Percentiles rank a stretch among this genome's conserved stretches.
These are phyloP conservation scores for Drosophila baimaii DNA, from an alignment of 1,140 invertebrate species.

Conservation along the genomic window DNA sequence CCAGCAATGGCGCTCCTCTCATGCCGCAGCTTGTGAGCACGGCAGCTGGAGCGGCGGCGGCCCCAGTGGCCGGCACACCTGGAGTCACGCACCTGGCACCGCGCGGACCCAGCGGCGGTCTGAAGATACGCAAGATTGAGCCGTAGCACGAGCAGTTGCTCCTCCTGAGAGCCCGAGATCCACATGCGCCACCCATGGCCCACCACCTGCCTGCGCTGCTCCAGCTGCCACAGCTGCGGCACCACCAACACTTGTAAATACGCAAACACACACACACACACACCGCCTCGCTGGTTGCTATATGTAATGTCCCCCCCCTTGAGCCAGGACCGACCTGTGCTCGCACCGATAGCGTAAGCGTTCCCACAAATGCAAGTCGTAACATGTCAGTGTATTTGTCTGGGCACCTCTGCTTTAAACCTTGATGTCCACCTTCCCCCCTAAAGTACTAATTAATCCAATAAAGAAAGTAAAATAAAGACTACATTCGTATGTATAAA, in stretches of 20 bases:
- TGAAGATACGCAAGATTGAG: constrained; percentile 75
- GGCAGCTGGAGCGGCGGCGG: background rate
- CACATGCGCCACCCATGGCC: constrained; percentile 4
- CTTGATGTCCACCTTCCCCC: constrained; percentile 3
- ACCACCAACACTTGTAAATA: constrained; percentile 64
- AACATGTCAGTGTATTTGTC: too few relatives aligned
- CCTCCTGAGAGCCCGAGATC: constrained; percentile 11
- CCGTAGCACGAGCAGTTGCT: constrained; percentile 43
- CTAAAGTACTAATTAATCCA: constrained; percentile 11
- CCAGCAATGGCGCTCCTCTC: constrained; percentile 16
- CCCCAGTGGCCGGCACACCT: background rate
- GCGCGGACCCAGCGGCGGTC: constrained; percentile 37
- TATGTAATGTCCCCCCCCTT: background rate
- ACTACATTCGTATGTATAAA: constrained; percentile 35
- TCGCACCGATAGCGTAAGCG: too few relatives aligned
- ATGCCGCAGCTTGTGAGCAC: constrained; percentile 50
- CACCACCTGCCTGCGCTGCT: constrained; percentile 50
- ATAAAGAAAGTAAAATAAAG: constrained; percentile 29
- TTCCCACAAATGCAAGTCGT: too few relatives aligned
- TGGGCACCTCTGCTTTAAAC: too few relatives aligned
- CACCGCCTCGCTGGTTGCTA: constrained; percentile 10
- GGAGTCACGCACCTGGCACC: constrained; percentile 13
- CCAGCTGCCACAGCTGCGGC: constrained; percentile 53
- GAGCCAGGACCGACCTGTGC: too few relatives aligned
- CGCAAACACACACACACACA: background rate